phyloP scores from a whole-genome alignment of 2,888 invertebrate genomes.

The Allophyes oxyacanthae region DNA sequence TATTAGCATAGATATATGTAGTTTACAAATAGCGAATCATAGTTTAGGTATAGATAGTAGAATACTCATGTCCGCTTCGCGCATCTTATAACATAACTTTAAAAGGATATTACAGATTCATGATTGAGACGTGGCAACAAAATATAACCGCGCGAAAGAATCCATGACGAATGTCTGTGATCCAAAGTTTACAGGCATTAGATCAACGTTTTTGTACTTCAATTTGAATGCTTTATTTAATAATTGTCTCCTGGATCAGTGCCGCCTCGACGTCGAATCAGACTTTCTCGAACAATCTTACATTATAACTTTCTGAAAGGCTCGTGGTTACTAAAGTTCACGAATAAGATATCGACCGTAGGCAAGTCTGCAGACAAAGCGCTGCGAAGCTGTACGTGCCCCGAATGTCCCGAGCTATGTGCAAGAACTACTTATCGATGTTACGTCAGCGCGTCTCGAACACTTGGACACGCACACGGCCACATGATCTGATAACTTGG shows the following conservation, averaged over 20 bases:
- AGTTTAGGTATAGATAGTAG: too few species aligned
- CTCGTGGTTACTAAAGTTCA: background rate
- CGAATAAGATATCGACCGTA: background rate
- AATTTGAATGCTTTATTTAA: too few species aligned
- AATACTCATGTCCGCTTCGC: too few species aligned
- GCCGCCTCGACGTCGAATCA: background rate
- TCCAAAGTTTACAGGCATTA: background rate
- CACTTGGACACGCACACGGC: conserved; percentile 13
- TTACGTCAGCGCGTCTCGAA: conserved; percentile 14
- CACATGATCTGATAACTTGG: conserved; percentile 4
- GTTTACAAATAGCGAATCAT: too few species aligned
- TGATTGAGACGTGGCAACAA: background rate
- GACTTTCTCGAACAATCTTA: background rate
- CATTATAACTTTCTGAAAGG: background rate
- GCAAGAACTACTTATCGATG: background rate
- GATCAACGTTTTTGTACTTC: background rate
- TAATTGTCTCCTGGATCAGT: background rate
- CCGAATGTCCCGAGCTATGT: background rate
- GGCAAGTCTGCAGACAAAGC: conserved; percentile 5
- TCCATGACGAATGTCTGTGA: conserved; percentile 1
- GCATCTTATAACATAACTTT: too few species aligned
- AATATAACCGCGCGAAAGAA: too few species aligned
- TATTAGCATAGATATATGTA: too few species aligned
- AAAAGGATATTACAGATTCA: too few species aligned
- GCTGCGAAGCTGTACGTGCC: conserved; percentile 10